Conservation (phyloP, 1,140 invertebrate species). For the Luehdorfia chinensis region DNA sequence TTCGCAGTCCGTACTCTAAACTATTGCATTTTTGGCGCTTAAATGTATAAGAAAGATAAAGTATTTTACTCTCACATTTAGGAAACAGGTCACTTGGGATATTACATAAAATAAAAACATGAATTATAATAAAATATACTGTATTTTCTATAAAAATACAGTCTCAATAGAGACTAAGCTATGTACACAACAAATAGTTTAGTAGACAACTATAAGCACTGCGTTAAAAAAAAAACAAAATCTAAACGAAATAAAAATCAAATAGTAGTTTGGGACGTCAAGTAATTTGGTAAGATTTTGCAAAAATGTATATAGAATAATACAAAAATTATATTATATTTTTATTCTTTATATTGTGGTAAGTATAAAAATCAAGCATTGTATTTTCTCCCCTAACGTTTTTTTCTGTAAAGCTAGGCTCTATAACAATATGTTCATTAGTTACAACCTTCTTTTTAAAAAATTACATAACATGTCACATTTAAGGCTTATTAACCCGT, state of each 20-base stretch:
- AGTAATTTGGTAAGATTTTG: constrained; percentile 1
- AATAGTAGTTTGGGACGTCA: constrained; percentile 32
- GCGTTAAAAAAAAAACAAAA: constrained; percentile 22
- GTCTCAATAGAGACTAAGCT: constrained; percentile 65
- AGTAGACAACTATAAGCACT: constrained; percentile 39
- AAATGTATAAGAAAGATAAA: no score
- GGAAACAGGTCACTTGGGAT: no score
- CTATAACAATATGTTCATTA: no score
- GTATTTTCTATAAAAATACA: constrained; percentile 56
- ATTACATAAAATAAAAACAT: constrained; percentile 20
- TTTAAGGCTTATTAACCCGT: not conserved
- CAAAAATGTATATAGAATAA: not conserved
- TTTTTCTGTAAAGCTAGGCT: no score
- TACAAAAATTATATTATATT: not conserved
- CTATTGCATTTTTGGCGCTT: no score
- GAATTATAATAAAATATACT: constrained; percentile 37
- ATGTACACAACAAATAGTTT: constrained; percentile 37
- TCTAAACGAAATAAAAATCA: constrained; percentile 28
- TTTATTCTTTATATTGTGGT: not conserved
- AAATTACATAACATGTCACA: not conserved
- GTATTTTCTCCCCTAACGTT: no score
- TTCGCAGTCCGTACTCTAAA: no score
- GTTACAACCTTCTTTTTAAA: no score
- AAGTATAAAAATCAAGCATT: no score
- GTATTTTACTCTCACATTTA: no score